These are phyloP conservation scores for Oryzias javanicus DNA, from an alignment of 2,113 vertebrate genomes.

Conservation along the genomic window DNA sequence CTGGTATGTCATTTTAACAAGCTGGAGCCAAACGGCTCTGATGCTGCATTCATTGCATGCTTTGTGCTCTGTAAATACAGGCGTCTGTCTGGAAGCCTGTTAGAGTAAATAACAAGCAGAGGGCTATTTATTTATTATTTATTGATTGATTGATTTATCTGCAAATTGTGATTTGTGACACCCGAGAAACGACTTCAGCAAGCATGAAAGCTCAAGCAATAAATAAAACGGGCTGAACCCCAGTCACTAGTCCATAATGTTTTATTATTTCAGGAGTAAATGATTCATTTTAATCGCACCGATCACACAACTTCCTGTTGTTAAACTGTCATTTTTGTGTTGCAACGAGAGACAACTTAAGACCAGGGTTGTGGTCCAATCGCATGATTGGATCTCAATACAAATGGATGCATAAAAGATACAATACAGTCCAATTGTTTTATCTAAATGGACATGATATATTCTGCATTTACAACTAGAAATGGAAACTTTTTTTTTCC, in stretches of 20 bases:
- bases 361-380: too few species aligned
- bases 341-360: too few species aligned
- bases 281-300: slow-evolving; percentile 39
- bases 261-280: slow-evolving; percentile 36
- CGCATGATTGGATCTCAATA: too few species aligned
- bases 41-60: slow-evolving; percentile 25
- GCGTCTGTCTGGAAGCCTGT: slow-evolving; percentile 25
- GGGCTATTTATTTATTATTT: neutral
- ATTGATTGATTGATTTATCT: neutral
- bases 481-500: too few species aligned
- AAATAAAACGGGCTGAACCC: slow-evolving; percentile 19
- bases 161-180: slow-evolving; percentile 34
- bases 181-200: slow-evolving; percentile 32
- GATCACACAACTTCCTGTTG: neutral
- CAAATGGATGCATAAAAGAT: too few species aligned
- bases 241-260: slow-evolving; percentile 8
- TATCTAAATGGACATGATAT: too few species aligned
- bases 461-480: too few species aligned
- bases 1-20: slow-evolving; percentile 41
- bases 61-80: slow-evolving; percentile 36
- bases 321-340: too few species aligned
- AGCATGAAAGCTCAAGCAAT: slow-evolving; percentile 29
- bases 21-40: slow-evolving; percentile 18
- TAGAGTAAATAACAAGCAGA: slow-evolving; percentile 25
- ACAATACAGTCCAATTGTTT: too few species aligned